Conservation (phyloP, 1,140 invertebrate genomes). For the Manduca sexta region DNA sequence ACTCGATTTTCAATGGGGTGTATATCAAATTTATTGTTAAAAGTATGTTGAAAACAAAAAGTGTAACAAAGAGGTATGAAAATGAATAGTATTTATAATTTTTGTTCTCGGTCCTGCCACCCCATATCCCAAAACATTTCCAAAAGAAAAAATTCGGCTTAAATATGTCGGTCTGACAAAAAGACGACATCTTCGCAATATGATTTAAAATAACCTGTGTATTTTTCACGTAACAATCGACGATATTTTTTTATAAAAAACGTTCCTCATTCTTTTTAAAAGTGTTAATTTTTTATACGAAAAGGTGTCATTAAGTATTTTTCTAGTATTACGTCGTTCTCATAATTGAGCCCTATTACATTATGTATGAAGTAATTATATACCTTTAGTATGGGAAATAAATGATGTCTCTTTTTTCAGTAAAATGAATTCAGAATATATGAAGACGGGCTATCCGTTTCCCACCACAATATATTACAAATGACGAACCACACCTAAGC, state of each 20-base stretch:
- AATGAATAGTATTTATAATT: constrained; percentile 41
- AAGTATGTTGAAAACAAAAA: constrained; percentile 33
- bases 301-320: constrained; percentile 16
- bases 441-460: too few relatives aligned
- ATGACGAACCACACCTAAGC: too few relatives aligned
- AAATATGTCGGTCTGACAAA: constrained; percentile 25
- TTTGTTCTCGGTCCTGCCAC: constrained; percentile 16
- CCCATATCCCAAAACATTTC: constrained; percentile 44
- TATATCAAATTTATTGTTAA: constrained; percentile 38
- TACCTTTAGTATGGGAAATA: not conserved
- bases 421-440: too few relatives aligned
- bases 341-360: constrained; percentile 9
- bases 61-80: constrained; percentile 30
- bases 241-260: too few relatives aligned
- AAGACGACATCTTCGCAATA: not conserved
- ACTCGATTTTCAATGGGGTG: constrained; percentile 40
- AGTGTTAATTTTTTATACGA: constrained; percentile 7
- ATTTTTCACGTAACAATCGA: not conserved
- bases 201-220: not conserved
- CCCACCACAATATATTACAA: too few relatives aligned
- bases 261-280: not conserved
- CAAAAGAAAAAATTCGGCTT: constrained; percentile 29
- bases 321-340: constrained; percentile 8
- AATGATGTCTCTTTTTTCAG: not conserved
- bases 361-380: constrained; percentile 16